phyloP scores from a whole-genome alignment of 1,140 invertebrate species.

The Panulirus ornatus region DNA sequence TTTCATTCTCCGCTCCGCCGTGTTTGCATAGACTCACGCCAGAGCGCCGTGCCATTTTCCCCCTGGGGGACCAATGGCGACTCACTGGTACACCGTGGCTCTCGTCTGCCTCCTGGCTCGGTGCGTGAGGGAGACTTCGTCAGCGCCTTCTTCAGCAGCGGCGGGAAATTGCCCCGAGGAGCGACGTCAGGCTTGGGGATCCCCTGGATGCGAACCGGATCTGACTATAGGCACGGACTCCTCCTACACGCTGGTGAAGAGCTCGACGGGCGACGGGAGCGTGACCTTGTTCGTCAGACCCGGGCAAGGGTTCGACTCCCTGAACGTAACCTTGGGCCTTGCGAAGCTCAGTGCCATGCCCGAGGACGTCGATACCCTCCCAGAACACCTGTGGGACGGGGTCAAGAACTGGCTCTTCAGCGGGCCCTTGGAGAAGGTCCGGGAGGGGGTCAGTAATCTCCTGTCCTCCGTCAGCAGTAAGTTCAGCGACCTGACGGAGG shows the following conservation, averaged over 20 bases:
- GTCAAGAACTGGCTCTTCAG: not conserved
- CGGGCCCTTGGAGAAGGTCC: not conserved
- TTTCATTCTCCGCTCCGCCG: no score
- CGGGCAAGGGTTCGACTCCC: not conserved
- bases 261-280: not conserved
- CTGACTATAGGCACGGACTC: not conserved
- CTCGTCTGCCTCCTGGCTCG: not conserved
- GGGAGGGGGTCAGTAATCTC: not conserved
- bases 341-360: not conserved
- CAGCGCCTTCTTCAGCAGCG: not conserved
- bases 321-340: not conserved
- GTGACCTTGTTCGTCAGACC: not conserved
- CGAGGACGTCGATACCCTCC: not conserved
- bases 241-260: not conserved
- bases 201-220: not conserved
- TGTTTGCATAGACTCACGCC: no score
- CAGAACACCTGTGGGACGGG: not conserved
- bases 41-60: no score
- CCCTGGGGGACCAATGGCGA: no score
- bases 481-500: not conserved
- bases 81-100: not conserved
- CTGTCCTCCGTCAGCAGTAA: not conserved
- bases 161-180: not conserved
- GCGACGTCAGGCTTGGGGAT: not conserved
- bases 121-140: not conserved